Evolutionary conservation across 1,140 invertebrate genomes (phyloP), one percentile per base, ranked within the genome.

Genomic region (Gonatopus flavifemur): DNA sequence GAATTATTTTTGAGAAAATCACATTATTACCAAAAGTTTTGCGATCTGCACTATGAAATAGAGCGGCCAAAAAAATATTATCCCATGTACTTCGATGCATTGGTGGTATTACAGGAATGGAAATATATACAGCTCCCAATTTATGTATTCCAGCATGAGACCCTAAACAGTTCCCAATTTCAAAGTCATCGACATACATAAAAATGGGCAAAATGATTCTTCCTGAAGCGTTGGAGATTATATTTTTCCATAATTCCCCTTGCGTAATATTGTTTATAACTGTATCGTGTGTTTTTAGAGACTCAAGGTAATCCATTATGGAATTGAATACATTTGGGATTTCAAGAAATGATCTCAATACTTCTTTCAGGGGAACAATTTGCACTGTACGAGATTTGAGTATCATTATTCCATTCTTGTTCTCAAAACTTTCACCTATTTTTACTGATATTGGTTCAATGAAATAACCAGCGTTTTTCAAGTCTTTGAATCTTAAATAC

Each of bases 1-100:
- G 18, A 22, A 47, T 47, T n/a, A 47, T 13, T 16, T 30, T 30
- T 22, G 15, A 69, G 63, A 75, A 74, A 82, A 81, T 73, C 70
- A 53, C 25, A 10, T 41, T 28, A 30, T 59, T 59, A n/a, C 57
- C 45, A 49, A 59, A 59, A 28, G 18, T 19, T 32, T 49, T 35
- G 16, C 50, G 42, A 28, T 57, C 51, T 37, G 43, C 28, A 16
- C 50, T 43, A 35, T 57, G 44, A 54, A 55, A 54, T 24, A 57
- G n/a, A 12, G 39, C 28, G 12, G 39, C 13, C 12, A 58, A 19
- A 45, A 58, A 58, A 19, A 58, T 58, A 39, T 56, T 58, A 32
- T 16, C 18, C 20, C 56, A 28, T 25, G 25, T 9, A 15, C 46
- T 42, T 13, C 19, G n/a, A 3, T 36, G 24, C 9, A 24, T 22